phyloP scores from a whole-genome alignment of 2,888 invertebrate genomes.

The Eudasyphora cyanicolor region DNA sequence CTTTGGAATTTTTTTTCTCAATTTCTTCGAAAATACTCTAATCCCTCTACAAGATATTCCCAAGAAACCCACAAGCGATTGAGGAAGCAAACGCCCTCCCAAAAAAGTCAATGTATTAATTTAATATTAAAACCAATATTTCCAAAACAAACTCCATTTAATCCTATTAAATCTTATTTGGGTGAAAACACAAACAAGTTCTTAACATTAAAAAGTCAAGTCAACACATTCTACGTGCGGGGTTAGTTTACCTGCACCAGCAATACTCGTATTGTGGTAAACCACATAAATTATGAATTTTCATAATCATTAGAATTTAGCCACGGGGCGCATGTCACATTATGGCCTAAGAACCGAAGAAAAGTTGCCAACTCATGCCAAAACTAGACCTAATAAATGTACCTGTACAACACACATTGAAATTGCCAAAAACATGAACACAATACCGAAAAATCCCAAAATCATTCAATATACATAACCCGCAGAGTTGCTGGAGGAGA shows the following conservation, averaged over 20 bases:
- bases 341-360: conserved; percentile 73
- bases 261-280: background rate
- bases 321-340: conserved; percentile 78
- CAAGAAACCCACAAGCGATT: background rate
- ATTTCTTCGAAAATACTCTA: background rate
- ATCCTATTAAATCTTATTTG: conserved; percentile 73
- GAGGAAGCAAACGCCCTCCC: background rate
- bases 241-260: background rate
- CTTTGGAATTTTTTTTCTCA: background rate
- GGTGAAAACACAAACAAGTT: conserved; percentile 67
- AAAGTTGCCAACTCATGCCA: conserved; percentile 61
- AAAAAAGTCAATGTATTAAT: conserved; percentile 7
- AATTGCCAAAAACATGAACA: conserved; percentile 12
- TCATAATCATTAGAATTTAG: conserved; percentile 75
- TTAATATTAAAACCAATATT: conserved; percentile 69
- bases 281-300: conserved; percentile 68
- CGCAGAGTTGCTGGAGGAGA: conserved; percentile 47
- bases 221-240: conserved; percentile 29
- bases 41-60: background rate
- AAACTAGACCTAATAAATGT: conserved; percentile 51
- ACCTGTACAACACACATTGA: conserved; percentile 31
- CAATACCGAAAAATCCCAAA: conserved; percentile 46
- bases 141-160: conserved; percentile 75
- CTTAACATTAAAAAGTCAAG: conserved; percentile 45
- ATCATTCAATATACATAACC: conserved; percentile 70